Evolutionary conservation across 2,888 invertebrate species (phyloP), one percentile per base, ranked within the genome.

Genomic region (Clistopyga incitator): DNA sequence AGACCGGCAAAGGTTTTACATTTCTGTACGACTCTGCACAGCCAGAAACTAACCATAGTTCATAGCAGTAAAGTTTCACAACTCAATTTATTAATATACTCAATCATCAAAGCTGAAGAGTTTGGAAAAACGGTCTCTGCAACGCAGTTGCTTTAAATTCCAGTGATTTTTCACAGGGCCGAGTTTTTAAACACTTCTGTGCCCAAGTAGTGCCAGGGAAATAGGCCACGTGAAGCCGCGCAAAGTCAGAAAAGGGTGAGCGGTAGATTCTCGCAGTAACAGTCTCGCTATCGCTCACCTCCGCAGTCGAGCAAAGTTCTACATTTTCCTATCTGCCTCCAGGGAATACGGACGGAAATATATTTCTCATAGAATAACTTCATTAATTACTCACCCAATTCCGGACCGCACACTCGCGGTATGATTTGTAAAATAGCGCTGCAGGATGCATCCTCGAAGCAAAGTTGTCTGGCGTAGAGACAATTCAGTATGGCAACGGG

Each of bases 341-440:
- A 29, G 64, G 10, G 8, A n/a, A 61, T 38, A 38, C n/a, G n/a
- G 0, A 61, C 38, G 18, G 10, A 20, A 18, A 64, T n/a, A 42
- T 42, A 64, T 38, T 34, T 18, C 20, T 38, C 23, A 59, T 42
- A 38, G 4, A n/a, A 10, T 20, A 64, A 64, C 34, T 64, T 20
- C 34, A 18, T 64, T 10, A 68, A 82, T 42, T 75, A 94, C 96
- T 96, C 93, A 98, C 98, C 98, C 93, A 97, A 96, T 95, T 98
- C 98, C 87, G 97, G 97, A 86, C 98, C 98, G 94, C 98, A 98
- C 89, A 98, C 97, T 90, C 98, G 95, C 77, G 98, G 98, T 92
- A 98, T 97, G 91, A 98, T 97, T 94, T 98, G 97, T 92, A 98
- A 94, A 93, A 98, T 98, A 86, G 98, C 97, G 87, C 97, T 97